These are phyloP conservation scores for Molothrus ater DNA, from an alignment of 2,797 vertebrate species.

Conservation along the genomic window DNA sequence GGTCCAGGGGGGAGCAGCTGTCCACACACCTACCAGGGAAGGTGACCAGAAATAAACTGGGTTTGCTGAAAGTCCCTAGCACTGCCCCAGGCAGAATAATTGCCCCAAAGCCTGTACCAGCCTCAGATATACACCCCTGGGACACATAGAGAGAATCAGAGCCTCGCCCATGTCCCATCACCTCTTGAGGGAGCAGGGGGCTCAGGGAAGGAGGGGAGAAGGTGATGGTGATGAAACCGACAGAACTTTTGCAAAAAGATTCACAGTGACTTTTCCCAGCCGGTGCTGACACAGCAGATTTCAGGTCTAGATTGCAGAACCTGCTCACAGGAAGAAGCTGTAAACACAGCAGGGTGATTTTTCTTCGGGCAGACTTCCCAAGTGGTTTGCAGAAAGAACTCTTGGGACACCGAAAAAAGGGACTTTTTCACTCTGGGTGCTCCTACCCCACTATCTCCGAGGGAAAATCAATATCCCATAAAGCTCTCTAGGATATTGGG, in stretches of 20 bases:
- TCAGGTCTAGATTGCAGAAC: not conserved
- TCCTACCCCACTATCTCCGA: not conserved
- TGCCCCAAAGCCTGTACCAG: not conserved
- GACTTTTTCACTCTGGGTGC: not conserved
- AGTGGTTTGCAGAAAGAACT: not conserved
- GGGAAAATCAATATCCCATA: not conserved
- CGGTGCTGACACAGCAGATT: not conserved
- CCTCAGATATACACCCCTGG: fast-evolving
- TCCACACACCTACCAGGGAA: not conserved
- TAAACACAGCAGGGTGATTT: not conserved
- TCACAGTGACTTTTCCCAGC: not conserved
- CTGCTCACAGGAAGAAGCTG: not conserved
- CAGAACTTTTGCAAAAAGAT: not conserved
- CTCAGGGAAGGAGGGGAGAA: not conserved
- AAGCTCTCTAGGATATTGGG: not conserved
- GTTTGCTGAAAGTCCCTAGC: not conserved
- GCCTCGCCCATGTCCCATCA: not conserved
- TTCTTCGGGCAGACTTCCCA: not conserved
- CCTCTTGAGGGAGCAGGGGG: not conserved
- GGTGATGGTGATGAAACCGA: not conserved
- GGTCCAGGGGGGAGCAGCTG: fast-evolving
- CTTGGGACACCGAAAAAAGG: not conserved
- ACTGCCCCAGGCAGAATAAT: not conserved
- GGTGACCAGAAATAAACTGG: not conserved
- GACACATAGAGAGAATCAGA: not conserved